A percentile compares a stretch with the other conserved stretches of the same genome.
These are phyloP conservation scores for Apogon hyalosoma DNA, from an alignment of 2,797 vertebrate species.

Conservation along the genomic window DNA sequence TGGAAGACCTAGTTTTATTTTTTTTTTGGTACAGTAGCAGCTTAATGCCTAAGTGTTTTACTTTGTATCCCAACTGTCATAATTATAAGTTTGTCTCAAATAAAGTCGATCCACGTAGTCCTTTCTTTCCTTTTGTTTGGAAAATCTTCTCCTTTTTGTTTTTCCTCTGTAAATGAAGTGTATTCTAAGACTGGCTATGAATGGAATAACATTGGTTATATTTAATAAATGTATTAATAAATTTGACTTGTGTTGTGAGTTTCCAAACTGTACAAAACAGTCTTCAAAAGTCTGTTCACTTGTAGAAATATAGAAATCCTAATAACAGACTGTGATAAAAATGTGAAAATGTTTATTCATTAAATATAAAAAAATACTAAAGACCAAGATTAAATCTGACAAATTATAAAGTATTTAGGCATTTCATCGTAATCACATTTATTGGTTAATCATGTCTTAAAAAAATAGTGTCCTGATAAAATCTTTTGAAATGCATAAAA, in stretches of 20 bases:
- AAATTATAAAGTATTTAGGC: slow-evolving; percentile 12
- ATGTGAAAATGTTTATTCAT: slow-evolving; percentile 4
- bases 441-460: background rate
- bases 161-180: slow-evolving; percentile 69
- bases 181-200: slow-evolving; percentile 70
- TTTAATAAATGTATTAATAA: slow-evolving; percentile 73
- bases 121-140: slow-evolving; percentile 38
- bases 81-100: slow-evolving; percentile 59
- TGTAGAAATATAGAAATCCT: background rate
- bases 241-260: slow-evolving; percentile 16
- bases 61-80: slow-evolving; percentile 60
- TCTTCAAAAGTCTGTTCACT: background rate
- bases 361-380: background rate
- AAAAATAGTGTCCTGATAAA: background rate
- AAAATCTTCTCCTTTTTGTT: slow-evolving; percentile 38
- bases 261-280: slow-evolving; percentile 1
- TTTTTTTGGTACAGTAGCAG: slow-evolving; percentile 57
- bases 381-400: background rate
- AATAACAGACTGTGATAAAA: no score
- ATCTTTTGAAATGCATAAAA: no score
- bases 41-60: slow-evolving; percentile 45
- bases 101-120: slow-evolving; percentile 70
- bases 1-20: slow-evolving; percentile 20
- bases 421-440: slow-evolving; percentile 3
- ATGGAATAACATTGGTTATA: slow-evolving; percentile 65